These are phyloP conservation scores for Capra hircus DNA, from an alignment of 2,113 vertebrate species.

Conservation along the genomic window DNA sequence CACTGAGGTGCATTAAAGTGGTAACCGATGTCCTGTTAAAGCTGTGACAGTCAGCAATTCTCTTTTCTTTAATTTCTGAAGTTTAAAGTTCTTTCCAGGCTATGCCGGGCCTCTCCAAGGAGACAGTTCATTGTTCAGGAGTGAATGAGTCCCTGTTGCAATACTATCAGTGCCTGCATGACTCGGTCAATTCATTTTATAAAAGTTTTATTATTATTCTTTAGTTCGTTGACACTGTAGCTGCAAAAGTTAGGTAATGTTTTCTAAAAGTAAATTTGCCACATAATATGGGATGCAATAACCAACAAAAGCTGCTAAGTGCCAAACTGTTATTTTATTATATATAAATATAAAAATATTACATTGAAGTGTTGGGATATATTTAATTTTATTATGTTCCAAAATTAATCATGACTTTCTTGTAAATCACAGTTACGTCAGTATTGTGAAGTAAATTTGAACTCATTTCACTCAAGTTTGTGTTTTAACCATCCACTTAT, in stretches of 20 bases:
- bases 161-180: slow-evolving; percentile 43
- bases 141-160: background rate
- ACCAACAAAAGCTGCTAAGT: slow-evolving; percentile 74
- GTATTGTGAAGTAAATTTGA: slow-evolving; percentile 56
- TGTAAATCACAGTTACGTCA: slow-evolving; percentile 49
- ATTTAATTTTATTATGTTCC: slow-evolving; percentile 69
- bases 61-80: background rate
- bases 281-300: slow-evolving; percentile 72
- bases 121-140: background rate
- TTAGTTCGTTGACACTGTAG: slow-evolving; percentile 44
- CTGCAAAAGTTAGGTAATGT: slow-evolving; percentile 47
- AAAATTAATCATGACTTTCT: slow-evolving; percentile 46
- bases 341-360: slow-evolving; percentile 38
- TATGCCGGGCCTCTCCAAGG: slow-evolving; percentile 15
- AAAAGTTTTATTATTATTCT: background rate
- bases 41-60: background rate
- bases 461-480: slow-evolving; percentile 52
- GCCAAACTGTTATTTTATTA: slow-evolving; percentile 75
- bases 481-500: slow-evolving; percentile 66
- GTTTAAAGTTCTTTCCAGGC: background rate
- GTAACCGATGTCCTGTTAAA: background rate
- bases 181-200: slow-evolving; percentile 32
- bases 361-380: slow-evolving; percentile 48
- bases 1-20: too few relatives aligned
- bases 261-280: slow-evolving; percentile 32